These are phyloP conservation scores for Fragum whitleyi DNA, from an alignment of 2,888 invertebrate genomes.

Conservation along the genomic window DNA sequence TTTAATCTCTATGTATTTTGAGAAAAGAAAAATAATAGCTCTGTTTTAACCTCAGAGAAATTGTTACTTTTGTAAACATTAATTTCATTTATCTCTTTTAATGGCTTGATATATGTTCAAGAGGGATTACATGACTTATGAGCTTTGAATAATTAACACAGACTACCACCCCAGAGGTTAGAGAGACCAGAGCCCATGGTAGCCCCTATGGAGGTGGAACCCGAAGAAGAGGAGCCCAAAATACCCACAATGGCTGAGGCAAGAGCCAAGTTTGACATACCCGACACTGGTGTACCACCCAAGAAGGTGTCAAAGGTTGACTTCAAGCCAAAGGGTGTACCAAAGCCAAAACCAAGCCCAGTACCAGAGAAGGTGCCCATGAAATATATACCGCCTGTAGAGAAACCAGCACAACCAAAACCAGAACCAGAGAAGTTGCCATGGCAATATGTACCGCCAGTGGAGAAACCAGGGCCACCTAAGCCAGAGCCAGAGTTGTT, in stretches of 20 bases:
- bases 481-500: conserved; percentile 5
- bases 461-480: background rate
- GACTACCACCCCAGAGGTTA: conserved; percentile 52
- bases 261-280: conserved; percentile 70
- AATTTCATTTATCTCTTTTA: too few relatives aligned
- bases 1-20: too few relatives aligned
- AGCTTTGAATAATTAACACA: conserved; percentile 18
- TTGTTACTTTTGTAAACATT: too few relatives aligned
- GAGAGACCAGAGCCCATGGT: conserved; percentile 56
- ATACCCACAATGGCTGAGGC: conserved; percentile 75
- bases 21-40: too few relatives aligned
- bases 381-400: conserved; percentile 54
- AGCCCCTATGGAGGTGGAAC: conserved; percentile 63
- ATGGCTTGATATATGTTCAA: too few relatives aligned
- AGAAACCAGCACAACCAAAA: conserved; percentile 49
- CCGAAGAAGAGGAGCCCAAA: conserved; percentile 73
- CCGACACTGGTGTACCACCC: conserved; percentile 54
- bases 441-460: background rate
- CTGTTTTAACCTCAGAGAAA: too few relatives aligned
- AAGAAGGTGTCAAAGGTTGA: conserved; percentile 60
- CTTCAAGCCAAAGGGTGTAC: conserved; percentile 58
- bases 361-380: conserved; percentile 56
- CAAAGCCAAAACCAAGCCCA: conserved; percentile 40
- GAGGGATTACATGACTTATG: too few relatives aligned
- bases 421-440: conserved; percentile 48